Conservation (phyloP, 2,888 invertebrate species). For the Octodonta nipae region DNA sequence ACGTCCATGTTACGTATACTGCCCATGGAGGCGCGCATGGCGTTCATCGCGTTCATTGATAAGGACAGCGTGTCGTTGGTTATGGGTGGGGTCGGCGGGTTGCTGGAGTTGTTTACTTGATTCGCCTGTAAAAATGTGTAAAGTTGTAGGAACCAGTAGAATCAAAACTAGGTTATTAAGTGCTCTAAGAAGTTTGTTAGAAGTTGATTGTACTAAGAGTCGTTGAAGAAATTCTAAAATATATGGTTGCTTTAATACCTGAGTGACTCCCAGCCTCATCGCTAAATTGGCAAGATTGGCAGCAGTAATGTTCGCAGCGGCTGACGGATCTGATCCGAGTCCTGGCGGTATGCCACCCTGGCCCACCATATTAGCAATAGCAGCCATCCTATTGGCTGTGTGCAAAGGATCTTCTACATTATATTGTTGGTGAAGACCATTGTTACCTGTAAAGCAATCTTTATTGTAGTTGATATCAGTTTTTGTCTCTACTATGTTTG, state of each 20-base stretch:
- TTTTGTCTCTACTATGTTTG: too few relatives aligned
- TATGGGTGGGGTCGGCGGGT: slow-evolving; percentile 37
- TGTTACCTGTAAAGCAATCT: slow-evolving; percentile 37
- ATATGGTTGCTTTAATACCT: slow-evolving; percentile 25
- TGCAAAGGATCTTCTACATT: slow-evolving; percentile 47
- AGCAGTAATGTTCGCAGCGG: slow-evolving; percentile 46
- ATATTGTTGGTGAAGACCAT: slow-evolving; percentile 49
- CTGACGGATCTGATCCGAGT: slow-evolving; percentile 38
- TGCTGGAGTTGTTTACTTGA: slow-evolving; percentile 35
- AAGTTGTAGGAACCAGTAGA: too few relatives aligned
- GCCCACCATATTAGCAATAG: slow-evolving; percentile 55
- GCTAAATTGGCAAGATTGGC: slow-evolving; percentile 60
- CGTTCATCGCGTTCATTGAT: slow-evolving; percentile 45
- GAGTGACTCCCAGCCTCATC: slow-evolving; percentile 49
- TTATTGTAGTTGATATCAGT: too few relatives aligned
- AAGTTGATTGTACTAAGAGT: too few relatives aligned
- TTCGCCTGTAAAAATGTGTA: too few relatives aligned
- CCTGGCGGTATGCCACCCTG: slow-evolving; percentile 48
- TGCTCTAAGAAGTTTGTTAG: too few relatives aligned
- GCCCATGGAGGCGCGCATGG: slow-evolving; percentile 47
- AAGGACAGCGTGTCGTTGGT: slow-evolving; percentile 28
- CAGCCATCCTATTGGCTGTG: slow-evolving; percentile 50
- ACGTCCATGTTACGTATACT: slow-evolving; percentile 39
- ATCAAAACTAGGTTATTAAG: too few relatives aligned
- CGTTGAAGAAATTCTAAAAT: too few relatives aligned